Conservation (phyloP, 2,888 invertebrate species). For the Spilarctia lutea region DNA sequence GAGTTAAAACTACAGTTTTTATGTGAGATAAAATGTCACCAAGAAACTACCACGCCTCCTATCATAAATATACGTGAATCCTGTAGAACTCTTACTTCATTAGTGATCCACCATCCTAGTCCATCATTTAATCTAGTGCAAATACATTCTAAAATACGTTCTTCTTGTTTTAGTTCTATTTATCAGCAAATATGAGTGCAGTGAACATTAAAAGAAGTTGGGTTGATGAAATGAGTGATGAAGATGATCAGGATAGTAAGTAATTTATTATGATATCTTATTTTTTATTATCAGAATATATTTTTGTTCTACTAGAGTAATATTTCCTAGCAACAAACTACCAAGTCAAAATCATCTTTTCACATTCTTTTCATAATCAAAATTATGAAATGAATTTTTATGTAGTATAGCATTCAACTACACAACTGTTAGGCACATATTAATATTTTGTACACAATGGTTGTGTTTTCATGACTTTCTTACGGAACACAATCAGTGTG, state of each 20-base stretch:
- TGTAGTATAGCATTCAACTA: no score
- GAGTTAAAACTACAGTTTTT: neutral
- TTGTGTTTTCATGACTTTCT: no score
- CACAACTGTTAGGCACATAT: no score
- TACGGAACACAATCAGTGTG: no score
- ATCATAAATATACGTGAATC: neutral
- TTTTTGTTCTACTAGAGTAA: no score
- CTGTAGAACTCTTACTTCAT: neutral
- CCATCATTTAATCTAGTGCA: neutral
- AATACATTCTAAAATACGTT: neutral
- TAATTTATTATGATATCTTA: neutral
- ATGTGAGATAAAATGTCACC: neutral
- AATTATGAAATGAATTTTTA: no score
- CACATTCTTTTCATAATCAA: no score
- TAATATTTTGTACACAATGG: no score
- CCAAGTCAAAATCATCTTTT: no score
- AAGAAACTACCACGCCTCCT: neutral
- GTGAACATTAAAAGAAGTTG: conserved; percentile 56
- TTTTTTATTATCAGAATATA: no score
- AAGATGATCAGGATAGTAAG: conserved; percentile 47
- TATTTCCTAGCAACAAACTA: no score
- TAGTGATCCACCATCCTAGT: neutral
- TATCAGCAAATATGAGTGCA: conserved; percentile 53
- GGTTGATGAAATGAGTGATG: conserved; percentile 55
- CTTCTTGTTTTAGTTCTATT: conserved; percentile 13